These are phyloP conservation scores for Oncorhynchus tshawytscha DNA, from an alignment of 2,113 vertebrate species.

Conservation along the genomic window DNA sequence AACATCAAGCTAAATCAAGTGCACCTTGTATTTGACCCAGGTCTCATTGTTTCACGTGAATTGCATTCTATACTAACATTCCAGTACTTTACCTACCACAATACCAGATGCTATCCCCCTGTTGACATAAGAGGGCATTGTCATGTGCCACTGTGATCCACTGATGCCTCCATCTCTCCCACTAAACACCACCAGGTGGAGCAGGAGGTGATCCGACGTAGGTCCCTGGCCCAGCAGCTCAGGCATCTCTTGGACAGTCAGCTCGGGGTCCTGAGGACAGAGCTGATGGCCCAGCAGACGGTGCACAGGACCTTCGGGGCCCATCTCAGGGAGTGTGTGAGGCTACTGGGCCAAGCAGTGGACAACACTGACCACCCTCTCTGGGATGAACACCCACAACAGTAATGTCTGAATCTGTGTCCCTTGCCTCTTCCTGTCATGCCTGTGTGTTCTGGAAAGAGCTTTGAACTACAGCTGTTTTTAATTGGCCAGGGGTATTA, in stretches of 20 bases:
- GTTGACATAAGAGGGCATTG: too few relatives aligned
- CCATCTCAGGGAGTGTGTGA: slow-evolving; percentile 34
- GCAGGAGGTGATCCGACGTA: slow-evolving; percentile 71
- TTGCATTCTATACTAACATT: too few relatives aligned
- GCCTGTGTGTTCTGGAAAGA: not conserved
- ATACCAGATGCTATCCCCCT: too few relatives aligned
- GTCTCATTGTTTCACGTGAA: too few relatives aligned
- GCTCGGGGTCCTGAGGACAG: slow-evolving; percentile 59
- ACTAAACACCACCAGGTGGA: slow-evolving; percentile 55
- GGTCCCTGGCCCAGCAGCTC: slow-evolving; percentile 69
- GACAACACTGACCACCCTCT: not conserved
- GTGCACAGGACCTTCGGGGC: slow-evolving; percentile 65
- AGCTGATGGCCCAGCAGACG: slow-evolving; percentile 60
- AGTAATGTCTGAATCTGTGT: slow-evolving; percentile 18
- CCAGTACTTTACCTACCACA: too few relatives aligned
- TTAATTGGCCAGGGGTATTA: too few relatives aligned
- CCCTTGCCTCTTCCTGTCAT: not conserved
- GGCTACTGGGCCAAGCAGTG: slow-evolving; percentile 45
- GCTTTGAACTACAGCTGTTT: too few relatives aligned
- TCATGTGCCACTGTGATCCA: too few relatives aligned
- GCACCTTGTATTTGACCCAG: too few relatives aligned
- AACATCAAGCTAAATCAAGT: too few relatives aligned
- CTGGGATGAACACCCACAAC: slow-evolving; percentile 27
- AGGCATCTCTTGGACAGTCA: slow-evolving; percentile 72
- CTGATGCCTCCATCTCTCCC: too few relatives aligned